Conservation (phyloP, 2,797 vertebrate genomes). For the Premnoplex brunnescens region DNA sequence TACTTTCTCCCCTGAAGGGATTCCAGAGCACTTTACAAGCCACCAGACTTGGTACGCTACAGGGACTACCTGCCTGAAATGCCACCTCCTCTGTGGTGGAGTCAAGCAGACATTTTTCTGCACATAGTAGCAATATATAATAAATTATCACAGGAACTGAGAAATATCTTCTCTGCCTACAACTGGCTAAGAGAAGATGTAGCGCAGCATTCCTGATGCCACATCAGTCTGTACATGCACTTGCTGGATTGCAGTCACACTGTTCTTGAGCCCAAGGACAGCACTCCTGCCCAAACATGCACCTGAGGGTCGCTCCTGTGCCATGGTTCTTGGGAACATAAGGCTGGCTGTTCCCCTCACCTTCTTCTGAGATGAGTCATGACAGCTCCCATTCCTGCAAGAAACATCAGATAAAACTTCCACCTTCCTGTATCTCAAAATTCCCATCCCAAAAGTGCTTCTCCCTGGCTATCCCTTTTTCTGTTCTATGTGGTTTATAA, state of each 20-base stretch:
- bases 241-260: background rate
- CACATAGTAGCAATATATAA: background rate
- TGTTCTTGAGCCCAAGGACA: background rate
- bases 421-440: background rate
- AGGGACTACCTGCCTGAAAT: background rate
- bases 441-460: background rate
- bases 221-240: background rate
- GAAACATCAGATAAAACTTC: background rate
- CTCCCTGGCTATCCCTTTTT: background rate
- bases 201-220: background rate
- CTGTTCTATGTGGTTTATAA: background rate
- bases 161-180: background rate
- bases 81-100: background rate
- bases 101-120: background rate
- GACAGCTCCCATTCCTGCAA: background rate
- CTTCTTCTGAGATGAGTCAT: background rate
- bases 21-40: background rate
- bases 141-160: background rate
- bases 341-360: background rate
- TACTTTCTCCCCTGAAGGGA: background rate
- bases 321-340: rapidly evolving
- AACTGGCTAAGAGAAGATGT: background rate
- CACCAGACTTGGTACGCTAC: background rate
- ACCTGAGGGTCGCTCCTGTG: rapidly evolving
- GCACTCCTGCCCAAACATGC: background rate